Base-by-base conservation (phyloP, 2,113 vertebrate genomes). In the Neogobius melanostomus region DNA sequence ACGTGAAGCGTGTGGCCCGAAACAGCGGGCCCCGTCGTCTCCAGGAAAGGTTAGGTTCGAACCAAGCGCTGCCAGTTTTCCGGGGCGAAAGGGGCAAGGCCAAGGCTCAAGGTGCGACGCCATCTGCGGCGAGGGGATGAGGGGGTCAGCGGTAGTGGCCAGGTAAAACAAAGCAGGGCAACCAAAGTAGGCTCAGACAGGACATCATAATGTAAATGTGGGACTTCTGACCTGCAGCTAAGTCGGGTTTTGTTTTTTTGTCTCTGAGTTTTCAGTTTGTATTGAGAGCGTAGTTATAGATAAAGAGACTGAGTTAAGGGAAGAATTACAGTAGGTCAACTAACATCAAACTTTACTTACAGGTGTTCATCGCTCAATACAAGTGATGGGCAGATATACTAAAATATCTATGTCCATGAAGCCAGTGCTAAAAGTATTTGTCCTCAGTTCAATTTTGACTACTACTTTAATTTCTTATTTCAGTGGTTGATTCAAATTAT, bases 21-120 rank as follows among this genome's bases (percentile, higher is more conserved):
- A 80, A 85, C 87, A 89, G 89, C 85, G 83, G 86, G 85, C 79
- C 78, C 86, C 87, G 88, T 91, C 86, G 78, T n/a, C 81, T 72
- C 61, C 56, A 11, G 85, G 85, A 75, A 87, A 91, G 90, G 90
- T 91, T 86, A 77, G 82, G 80, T 77, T 87, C 82, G 86, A 79
- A 85, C 82, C 77, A 60, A 80, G 74, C 74, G 49, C 68, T 88
- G 85, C 82, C 83, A 85, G 86, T 84, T 86, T 87, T 79, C 21
- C 70, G 80, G 79, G 74, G 81, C 28, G 75, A 80, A 77, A 83
- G 80, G 72, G 78, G 72, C 83, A 74, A 75, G 85, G 68, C 72
- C 71, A 62, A 36, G 72, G 72, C 65, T 48, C 82, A 82, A 85
- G 85, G 82, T 81, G 80, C 82, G 76, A 45, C 44, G 68, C 90